A percentile compares a stretch with the other conserved stretches of the same genome.
Evolutionary conservation across 1,140 invertebrate genomes (phyloP).

Genomic region (Neodiprion pinetum): DNA sequence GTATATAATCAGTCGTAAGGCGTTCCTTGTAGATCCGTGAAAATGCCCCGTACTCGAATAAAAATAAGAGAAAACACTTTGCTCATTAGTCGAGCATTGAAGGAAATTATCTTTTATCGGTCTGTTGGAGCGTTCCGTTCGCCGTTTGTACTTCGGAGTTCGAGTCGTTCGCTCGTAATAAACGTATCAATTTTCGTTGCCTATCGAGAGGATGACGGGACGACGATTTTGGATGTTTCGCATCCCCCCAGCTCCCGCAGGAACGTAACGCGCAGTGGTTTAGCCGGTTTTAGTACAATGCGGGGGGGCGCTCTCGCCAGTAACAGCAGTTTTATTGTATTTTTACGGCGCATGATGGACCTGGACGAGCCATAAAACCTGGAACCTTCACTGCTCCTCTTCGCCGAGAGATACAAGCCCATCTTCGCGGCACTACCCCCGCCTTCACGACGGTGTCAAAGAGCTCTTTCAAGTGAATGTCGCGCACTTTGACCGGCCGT

Average conservation of each 20-base stretch:
- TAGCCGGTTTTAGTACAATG: slow-evolving; percentile 19
- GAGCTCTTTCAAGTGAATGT: slow-evolving; percentile 7
- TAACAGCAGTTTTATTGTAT: slow-evolving; percentile 58
- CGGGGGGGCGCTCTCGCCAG: slow-evolving; percentile 33
- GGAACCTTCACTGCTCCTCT: slow-evolving; percentile 5
- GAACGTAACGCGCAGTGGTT: slow-evolving; percentile 43
- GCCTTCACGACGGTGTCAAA: slow-evolving; percentile 6
- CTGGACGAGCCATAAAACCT: slow-evolving; percentile 57
- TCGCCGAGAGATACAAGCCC: slow-evolving; percentile 5
- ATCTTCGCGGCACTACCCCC: background rate
- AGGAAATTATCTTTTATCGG: no score
- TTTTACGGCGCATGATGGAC: slow-evolving; percentile 58
- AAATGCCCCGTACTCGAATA: no score
- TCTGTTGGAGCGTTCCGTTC: no score
- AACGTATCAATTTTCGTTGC: slow-evolving; percentile 56
- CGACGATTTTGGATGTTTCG: background rate
- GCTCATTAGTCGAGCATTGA: no score
- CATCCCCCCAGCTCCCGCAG: slow-evolving; percentile 12
- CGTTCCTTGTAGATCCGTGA: no score
- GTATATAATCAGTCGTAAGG: no score
- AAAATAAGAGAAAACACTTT: no score
- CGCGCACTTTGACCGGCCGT: slow-evolving; percentile 6
- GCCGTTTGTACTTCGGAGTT: no score
- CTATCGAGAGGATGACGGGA: background rate
- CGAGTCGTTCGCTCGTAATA: slow-evolving; percentile 43